Base-by-base conservation (phyloP, 2,888 invertebrate species). In the Microplitis deprimator region DNA sequence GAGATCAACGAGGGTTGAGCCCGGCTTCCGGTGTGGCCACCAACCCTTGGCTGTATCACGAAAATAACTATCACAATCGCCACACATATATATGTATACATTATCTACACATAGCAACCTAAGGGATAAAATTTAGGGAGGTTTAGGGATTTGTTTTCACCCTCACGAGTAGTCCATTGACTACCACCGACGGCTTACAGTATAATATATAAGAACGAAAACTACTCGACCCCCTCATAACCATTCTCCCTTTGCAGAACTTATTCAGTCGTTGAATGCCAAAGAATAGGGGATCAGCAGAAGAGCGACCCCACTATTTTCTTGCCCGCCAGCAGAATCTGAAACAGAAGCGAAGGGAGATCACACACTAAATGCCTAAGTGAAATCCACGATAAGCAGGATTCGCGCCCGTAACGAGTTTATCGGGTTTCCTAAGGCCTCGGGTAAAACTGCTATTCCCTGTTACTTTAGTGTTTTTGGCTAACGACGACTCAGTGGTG, bases 341-440 rank as follows among this genome's bases (percentile, higher is more conserved):
- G 29, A 29, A 29, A 29, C 50, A 50, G 50, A 50, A 50, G 10
- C 50, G 50, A 50, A 29, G 50, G 50, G 50, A 50, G 50, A 50
- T 13, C 50, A 13, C 13, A 8, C 50, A 50, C 79, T 82, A 82
- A 82, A 82, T 81, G 80, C 80, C 79, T 81, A 81, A 81, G 82
- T 82, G 81, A 82, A 82, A 82, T 80, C 80, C 80, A 84, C 84
- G 87, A 88, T 87, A 87, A 88, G 87, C 87, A 85, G 85, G 86
- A 86, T 87, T 86, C 86, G 84, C 82, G 81, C 85, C 82, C 86
- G 85, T 88, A 88, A 88, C 88, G 86, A 88, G 88, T 87, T 87
- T 87, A 88, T 87, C 87, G 87, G 80, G 80, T 76, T 60, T 69
- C 38, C 38, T 60, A 68, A 60, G 60, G 65, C 50, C 16, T 13